These are phyloP conservation scores for Vimba vimba DNA, from an alignment of 2,113 vertebrate genomes.

Conservation along the genomic window DNA sequence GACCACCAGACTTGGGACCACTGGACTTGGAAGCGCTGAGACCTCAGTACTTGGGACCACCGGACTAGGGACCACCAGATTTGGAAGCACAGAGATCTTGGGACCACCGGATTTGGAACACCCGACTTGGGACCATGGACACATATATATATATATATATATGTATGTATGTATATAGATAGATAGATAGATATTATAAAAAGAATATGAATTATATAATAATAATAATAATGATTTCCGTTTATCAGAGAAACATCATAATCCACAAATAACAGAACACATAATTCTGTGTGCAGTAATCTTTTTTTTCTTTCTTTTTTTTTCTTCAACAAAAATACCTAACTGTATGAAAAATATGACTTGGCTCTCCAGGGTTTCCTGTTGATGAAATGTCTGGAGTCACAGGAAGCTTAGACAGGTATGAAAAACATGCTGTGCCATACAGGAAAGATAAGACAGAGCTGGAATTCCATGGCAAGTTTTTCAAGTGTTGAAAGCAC, in stretches of 20 bases:
- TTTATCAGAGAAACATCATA: background rate
- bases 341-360: slow-evolving; percentile 21
- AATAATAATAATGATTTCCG: background rate
- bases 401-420: slow-evolving; percentile 48
- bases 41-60: too few species aligned
- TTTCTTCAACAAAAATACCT: slow-evolving; percentile 3
- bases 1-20: too few species aligned
- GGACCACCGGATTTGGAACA: too few species aligned
- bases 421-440: slow-evolving; percentile 56
- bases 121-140: too few species aligned
- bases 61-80: too few species aligned
- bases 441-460: slow-evolving; percentile 68
- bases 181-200: too few species aligned
- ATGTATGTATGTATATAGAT: too few species aligned
- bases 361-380: slow-evolving; percentile 24
- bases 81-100: too few species aligned
- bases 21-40: too few species aligned
- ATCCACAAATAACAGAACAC: slow-evolving; percentile 13
- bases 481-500: slow-evolving; percentile 77
- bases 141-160: too few species aligned
- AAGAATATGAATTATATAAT: background rate
- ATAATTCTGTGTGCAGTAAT: background rate
- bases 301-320: background rate
- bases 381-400: slow-evolving; percentile 43
- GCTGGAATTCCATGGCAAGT: slow-evolving; percentile 66